phyloP scores from a whole-genome alignment of 2,113 vertebrate genomes.

The Theristicus caerulescens region DNA sequence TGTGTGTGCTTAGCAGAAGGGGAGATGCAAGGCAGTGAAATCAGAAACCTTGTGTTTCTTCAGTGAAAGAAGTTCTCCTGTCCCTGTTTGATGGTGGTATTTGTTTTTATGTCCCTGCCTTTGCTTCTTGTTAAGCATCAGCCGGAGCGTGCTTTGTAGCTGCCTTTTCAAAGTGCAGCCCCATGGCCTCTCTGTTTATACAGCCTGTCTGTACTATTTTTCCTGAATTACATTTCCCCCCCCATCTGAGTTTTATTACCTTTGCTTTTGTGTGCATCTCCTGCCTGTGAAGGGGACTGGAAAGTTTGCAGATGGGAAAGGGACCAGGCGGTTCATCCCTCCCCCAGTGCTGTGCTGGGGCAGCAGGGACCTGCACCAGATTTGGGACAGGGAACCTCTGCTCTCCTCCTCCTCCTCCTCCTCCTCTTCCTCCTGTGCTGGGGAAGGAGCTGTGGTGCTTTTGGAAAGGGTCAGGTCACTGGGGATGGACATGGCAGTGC shows the following conservation, averaged over 20 bases:
- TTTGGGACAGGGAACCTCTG: neutral
- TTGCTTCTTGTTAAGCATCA: neutral
- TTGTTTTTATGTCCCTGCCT: constrained; percentile 7
- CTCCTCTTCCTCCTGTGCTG: neutral
- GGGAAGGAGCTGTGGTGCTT: neutral
- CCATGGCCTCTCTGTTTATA: neutral
- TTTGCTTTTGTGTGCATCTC: neutral
- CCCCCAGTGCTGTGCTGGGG: neutral
- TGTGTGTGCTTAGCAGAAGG: neutral
- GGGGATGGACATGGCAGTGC: neutral
- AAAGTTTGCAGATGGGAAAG: neutral
- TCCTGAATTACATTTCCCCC: neutral
- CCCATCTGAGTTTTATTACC: neutral
- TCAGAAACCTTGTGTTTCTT: neutral
- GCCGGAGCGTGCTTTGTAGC: neutral
- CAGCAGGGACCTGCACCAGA: neutral
- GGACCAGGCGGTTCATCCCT: neutral
- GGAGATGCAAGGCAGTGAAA: neutral
- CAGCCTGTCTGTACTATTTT: neutral
- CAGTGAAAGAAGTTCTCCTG: neutral
- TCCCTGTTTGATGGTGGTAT: neutral
- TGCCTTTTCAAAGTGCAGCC: constrained; percentile 7
- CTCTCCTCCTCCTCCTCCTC: neutral
- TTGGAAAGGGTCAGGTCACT: neutral
- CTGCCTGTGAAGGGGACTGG: neutral